Conservation (phyloP, 2,113 vertebrate genomes). For the Alethe diademata region DNA sequence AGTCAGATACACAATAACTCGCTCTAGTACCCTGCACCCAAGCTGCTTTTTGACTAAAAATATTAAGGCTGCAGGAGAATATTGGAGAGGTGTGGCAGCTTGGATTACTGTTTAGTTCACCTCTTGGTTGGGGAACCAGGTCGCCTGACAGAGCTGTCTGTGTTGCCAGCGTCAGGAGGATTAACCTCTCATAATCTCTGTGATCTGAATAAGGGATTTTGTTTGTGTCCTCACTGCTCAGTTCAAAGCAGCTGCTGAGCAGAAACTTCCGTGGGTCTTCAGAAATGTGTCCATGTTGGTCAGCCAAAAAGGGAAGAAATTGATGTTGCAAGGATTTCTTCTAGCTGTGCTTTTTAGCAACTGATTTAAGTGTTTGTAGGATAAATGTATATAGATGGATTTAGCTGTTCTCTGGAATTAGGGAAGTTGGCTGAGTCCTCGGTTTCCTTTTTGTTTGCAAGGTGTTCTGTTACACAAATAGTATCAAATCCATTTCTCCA, state of each 20-base stretch:
- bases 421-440: not conserved
- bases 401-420: not conserved
- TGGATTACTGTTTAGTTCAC: constrained; percentile 1
- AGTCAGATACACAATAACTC: not conserved
- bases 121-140: constrained; percentile 52
- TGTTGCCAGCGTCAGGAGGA: constrained; percentile 63
- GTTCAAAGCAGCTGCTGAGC: constrained; percentile 53
- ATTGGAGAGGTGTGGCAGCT: not conserved
- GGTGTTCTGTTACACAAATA: not conserved
- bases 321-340: not conserved
- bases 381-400: not conserved
- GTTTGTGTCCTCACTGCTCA: constrained; percentile 59
- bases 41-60: not conserved
- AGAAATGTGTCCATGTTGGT: not conserved
- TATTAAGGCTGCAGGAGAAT: not conserved
- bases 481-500: not conserved
- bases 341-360: not conserved
- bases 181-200: constrained; percentile 71
- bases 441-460: not conserved
- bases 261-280: not conserved
- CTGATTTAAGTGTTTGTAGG: not conserved
- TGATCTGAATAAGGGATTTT: constrained; percentile 65
- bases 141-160: constrained; percentile 37
- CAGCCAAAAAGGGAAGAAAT: not conserved
- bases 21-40: rapidly evolving